Evolutionary conservation across 2,797 vertebrate species (phyloP).

Genomic region (Micromesistius poutassou): DNA sequence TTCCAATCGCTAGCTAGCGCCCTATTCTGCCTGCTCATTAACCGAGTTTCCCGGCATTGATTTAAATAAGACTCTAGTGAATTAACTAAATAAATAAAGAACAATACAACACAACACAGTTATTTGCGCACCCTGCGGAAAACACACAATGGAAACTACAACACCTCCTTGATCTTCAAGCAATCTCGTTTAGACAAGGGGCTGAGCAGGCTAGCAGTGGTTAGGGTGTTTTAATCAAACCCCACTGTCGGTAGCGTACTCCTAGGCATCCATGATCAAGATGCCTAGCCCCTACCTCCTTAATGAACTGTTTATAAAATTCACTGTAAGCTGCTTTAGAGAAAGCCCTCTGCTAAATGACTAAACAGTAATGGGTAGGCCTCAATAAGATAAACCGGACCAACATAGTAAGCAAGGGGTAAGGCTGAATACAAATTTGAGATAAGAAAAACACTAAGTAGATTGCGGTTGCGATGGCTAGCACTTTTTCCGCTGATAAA

Average conservation of each 20-base stretch:
- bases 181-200: not conserved
- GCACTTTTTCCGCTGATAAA: no score
- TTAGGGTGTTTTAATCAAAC: no score
- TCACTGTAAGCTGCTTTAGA: not conserved
- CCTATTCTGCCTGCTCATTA: constrained; percentile 59
- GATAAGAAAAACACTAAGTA: no score
- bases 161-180: not conserved
- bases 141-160: not conserved
- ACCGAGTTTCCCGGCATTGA: constrained; percentile 54
- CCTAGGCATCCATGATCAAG: no score
- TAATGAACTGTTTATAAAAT: no score
- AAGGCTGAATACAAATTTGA: not conserved
- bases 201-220: not conserved
- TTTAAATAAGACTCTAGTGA: constrained; percentile 60
- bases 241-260: no score
- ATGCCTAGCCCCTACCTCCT: no score
- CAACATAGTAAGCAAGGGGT: not conserved
- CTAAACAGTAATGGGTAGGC: not conserved
- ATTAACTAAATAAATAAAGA: constrained; percentile 28
- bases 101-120: not conserved
- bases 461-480: no score
- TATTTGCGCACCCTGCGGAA: not conserved
- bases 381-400: not conserved
- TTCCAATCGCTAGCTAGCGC: constrained; percentile 41
- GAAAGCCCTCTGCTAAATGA: not conserved